A percentile compares a stretch with the other conserved stretches of the same genome.
Evolutionary conservation across 1,140 invertebrate species (phyloP).

Genomic region (Spodoptera litura): DNA sequence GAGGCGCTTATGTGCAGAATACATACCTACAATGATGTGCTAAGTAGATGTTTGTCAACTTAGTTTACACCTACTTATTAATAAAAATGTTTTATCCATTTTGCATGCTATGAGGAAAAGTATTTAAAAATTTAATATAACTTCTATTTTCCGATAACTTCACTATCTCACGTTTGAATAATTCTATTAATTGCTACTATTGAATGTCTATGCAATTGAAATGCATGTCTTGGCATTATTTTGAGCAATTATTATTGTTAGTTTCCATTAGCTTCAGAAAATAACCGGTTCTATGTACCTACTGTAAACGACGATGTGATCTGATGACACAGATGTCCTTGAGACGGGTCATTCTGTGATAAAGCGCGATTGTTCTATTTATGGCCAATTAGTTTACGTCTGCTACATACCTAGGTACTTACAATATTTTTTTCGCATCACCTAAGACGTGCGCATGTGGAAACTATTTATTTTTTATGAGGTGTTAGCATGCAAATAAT

Average conservation of each 20-base stretch:
- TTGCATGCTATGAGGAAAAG: no score
- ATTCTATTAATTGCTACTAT: no score
- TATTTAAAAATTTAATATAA: no score
- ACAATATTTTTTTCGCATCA: neutral
- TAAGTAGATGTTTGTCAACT: no score
- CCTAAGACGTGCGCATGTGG: neutral
- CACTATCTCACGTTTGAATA: no score
- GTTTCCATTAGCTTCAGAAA: slow-evolving; percentile 14
- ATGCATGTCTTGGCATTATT: neutral
- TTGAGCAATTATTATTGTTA: slow-evolving; percentile 1
- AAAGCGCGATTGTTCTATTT: slow-evolving; percentile 41
- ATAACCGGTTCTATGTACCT: slow-evolving; percentile 52
- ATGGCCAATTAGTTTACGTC: slow-evolving; percentile 21
- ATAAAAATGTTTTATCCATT: no score
- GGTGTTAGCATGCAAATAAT: no score
- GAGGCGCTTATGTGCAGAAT: no score
- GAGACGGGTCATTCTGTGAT: slow-evolving; percentile 53
- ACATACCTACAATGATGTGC: no score
- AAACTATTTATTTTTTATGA: neutral
- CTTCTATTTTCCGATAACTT: no score
- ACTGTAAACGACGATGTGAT: slow-evolving; percentile 1
- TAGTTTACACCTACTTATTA: no score
- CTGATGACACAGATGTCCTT: slow-evolving; percentile 63
- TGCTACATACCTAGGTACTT: neutral
- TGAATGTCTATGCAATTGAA: no score